These are phyloP conservation scores for Halyomorpha halys DNA, from an alignment of 1,140 invertebrate species.

Conservation along the genomic window DNA sequence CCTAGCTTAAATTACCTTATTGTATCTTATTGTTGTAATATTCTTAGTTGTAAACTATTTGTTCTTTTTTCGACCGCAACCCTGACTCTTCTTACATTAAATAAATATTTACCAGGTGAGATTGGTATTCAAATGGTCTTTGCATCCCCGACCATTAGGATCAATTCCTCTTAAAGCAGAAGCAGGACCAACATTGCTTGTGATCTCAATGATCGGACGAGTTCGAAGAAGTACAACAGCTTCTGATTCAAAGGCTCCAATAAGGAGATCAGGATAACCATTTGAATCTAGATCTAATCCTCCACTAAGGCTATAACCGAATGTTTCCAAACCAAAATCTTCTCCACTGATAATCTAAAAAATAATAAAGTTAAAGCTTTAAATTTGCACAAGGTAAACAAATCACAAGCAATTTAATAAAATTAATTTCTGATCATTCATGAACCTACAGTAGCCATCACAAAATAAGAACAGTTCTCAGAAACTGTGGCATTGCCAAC, in stretches of 20 bases:
- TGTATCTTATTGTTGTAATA: too few relatives aligned
- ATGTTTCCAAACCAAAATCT: constrained; percentile 51
- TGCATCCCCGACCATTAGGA: constrained; percentile 61
- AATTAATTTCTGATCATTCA: too few relatives aligned
- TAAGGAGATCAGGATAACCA: constrained; percentile 81
- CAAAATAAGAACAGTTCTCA: too few relatives aligned
- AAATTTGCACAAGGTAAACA: too few relatives aligned
- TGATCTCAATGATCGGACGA: constrained; percentile 76
- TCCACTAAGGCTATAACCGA: constrained; percentile 82
- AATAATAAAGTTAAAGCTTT: background rate
- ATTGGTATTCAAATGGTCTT: constrained; percentile 48
- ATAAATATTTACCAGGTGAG: constrained; percentile 55
- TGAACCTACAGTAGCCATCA: too few relatives aligned
- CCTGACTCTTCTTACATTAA: too few relatives aligned
- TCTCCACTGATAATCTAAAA: constrained; percentile 45
- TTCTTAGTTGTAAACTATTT: too few relatives aligned
- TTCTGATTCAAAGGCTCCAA: constrained; percentile 78
- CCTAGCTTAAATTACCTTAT: too few relatives aligned
- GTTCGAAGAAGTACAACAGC: constrained; percentile 60
- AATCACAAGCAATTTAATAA: too few relatives aligned
- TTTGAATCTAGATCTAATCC: constrained; percentile 84
- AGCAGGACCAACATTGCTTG: constrained; percentile 50
- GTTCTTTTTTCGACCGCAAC: too few relatives aligned
- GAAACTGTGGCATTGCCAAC: too few relatives aligned
- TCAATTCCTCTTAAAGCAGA: constrained; percentile 63